phyloP scores from a whole-genome alignment of 2,113 vertebrate genomes.

The Cacatua alba region DNA sequence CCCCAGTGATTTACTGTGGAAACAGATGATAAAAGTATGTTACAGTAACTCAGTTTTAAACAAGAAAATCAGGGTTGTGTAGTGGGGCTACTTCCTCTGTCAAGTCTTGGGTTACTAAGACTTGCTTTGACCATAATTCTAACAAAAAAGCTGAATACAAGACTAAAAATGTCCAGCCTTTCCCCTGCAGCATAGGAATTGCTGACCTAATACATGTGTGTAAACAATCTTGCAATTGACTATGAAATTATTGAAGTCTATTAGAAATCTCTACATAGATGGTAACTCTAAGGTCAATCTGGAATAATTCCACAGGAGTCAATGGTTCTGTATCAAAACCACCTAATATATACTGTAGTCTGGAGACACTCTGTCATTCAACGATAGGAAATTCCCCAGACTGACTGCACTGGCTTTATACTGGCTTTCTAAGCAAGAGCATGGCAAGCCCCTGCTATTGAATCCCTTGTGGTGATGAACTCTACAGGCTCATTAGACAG shows the following conservation, averaged over 20 bases:
- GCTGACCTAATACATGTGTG: not conserved
- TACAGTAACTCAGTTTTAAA: constrained; percentile 17
- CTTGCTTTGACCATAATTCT: not conserved
- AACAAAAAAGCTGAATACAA: not conserved
- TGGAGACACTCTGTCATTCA: not conserved
- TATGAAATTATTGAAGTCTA: not conserved
- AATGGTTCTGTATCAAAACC: not conserved
- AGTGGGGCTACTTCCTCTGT: not conserved
- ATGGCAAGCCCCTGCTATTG: not conserved
- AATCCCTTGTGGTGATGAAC: not conserved
- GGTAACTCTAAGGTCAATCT: not conserved
- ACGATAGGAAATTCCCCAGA: not conserved
- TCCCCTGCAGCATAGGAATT: not conserved
- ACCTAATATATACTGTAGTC: not conserved
- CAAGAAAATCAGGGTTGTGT: not conserved
- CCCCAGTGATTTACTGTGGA: constrained; percentile 10
- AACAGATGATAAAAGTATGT: constrained; percentile 30
- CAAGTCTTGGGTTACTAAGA: not conserved
- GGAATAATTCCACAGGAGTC: not conserved
- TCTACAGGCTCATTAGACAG: not conserved
- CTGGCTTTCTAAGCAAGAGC: not conserved
- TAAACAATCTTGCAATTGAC: not conserved
- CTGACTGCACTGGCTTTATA: not conserved
- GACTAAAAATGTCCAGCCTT: not conserved
- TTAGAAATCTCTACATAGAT: not conserved